Base-by-base conservation (phyloP, 2,113 vertebrate species). In the Apteryx owenii region DNA sequence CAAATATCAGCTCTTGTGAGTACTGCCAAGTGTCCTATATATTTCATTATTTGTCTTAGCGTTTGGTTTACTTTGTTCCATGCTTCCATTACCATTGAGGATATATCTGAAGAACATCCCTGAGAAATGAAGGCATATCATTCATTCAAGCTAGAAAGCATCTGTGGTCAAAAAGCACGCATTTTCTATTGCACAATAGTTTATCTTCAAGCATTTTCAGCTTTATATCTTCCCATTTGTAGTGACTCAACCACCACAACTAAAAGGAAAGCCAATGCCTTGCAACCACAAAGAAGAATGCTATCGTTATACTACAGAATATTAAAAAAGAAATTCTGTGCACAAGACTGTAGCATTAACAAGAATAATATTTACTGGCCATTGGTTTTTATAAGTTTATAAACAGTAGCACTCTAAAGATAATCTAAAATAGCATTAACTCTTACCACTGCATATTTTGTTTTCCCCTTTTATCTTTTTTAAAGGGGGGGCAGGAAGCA, bases 91-190 rank as follows among this genome's bases (percentile, higher is more conserved):
- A 99, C 99, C 99, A 99, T 99, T 0, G 99, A 99, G 13, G 98
- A 97, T 95, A 99, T 99, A 97, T 99, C 99, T 12, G 99, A 99
- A 94, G 98, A 99, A 87, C 99, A 99, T 3, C 99, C 99, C 99
- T 99, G 60, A 80, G 80, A 96, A 69, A 93, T 6, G 91, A 90
- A 97, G 68, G 79, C 5, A 73, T 38, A 42, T 31, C 7, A 33
- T 53, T 70, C 50, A 87, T 64, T 50, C 36, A 81, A 40, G 14
- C 36, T 53, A 88, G 33, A 60, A 85, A 64, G 28, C 14, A 79
- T n/a, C 38, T 60, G 14, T 16, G 29, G 20, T 89, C 36, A 54
- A 86, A 94, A 19, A 64, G 23, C 6, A 66, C 3, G 38, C 0
- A 6, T 5, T 72, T 72, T 14, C 48, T 29, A 2, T 11, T 71